A percentile compares a stretch with the other conserved stretches of the same genome.
These are phyloP conservation scores for Parascotia fuliginaria DNA, from an alignment of 2,888 invertebrate species.

Conservation along the genomic window DNA sequence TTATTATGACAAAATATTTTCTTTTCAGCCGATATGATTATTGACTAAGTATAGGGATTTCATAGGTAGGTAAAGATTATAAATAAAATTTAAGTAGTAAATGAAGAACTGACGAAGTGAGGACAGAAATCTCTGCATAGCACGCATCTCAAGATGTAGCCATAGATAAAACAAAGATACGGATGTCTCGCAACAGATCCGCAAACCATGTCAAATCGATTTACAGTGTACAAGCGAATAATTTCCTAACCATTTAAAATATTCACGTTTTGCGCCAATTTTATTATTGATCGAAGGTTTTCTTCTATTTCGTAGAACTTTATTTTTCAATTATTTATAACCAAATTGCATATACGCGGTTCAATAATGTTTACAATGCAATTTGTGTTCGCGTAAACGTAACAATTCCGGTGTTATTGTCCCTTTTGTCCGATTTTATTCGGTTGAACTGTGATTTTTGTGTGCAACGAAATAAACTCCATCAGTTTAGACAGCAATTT, in stretches of 20 bases:
- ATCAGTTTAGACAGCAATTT: no score
- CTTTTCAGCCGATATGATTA: no score
- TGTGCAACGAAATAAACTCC: no score
- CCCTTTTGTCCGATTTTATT: not conserved
- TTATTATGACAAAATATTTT: no score
- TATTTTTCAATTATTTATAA: conserved; percentile 12
- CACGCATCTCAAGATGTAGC: conserved; percentile 1
- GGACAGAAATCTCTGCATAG: no score
- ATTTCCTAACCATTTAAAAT: conserved; percentile 29
- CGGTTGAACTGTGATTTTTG: not conserved
- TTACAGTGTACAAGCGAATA: conserved; percentile 15
- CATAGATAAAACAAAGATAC: conserved; percentile 7
- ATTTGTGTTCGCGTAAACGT: conserved; percentile 16
- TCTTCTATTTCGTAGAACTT: conserved; percentile 7
- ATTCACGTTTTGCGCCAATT: conserved; percentile 32
- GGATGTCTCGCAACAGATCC: conserved; percentile 21
- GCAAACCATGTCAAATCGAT: conserved; percentile 33
- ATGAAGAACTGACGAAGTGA: no score
- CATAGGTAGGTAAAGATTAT: no score
- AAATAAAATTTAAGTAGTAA: no score
- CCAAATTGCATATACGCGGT: not conserved
- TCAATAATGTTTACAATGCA: not conserved
- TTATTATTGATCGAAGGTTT: conserved; percentile 26
- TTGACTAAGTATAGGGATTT: no score
- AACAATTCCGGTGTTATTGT: not conserved